Conservation (phyloP, 2,888 invertebrate species). For the Cephus sareptanus region DNA sequence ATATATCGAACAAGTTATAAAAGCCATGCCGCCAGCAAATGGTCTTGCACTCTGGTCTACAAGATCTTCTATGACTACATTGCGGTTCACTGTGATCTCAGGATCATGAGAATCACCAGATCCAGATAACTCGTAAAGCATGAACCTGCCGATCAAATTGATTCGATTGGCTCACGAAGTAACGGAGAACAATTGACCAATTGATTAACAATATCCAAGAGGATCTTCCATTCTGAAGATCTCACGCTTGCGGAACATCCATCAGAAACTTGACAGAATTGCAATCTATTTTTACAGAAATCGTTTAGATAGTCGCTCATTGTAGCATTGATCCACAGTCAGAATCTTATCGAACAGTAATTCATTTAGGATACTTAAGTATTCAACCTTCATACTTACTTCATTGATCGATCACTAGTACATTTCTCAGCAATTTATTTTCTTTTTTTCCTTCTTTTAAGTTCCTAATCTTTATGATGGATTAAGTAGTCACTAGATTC, state of each 20-base stretch:
- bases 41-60: neutral
- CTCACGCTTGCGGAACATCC: neutral
- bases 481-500: neutral
- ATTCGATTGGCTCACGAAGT: conserved; percentile 42
- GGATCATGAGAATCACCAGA: conserved; percentile 33
- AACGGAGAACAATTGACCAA: conserved; percentile 55
- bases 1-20: neutral
- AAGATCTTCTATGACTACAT: neutral
- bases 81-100: conserved; percentile 27
- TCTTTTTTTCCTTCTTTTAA: neutral
- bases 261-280: neutral
- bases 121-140: conserved; percentile 12
- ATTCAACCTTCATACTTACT: neutral
- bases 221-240: conserved; percentile 6
- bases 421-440: neutral
- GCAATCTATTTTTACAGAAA: neutral
- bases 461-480: neutral
- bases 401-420: neutral
- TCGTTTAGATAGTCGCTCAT: neutral
- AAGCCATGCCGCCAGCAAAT: neutral
- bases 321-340: neutral
- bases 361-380: neutral
- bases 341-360: neutral
- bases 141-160: conserved; percentile 38
- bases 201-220: conserved; percentile 44